phyloP scores from a whole-genome alignment of 2,888 invertebrate genomes.

The Napeogenes inachia region DNA sequence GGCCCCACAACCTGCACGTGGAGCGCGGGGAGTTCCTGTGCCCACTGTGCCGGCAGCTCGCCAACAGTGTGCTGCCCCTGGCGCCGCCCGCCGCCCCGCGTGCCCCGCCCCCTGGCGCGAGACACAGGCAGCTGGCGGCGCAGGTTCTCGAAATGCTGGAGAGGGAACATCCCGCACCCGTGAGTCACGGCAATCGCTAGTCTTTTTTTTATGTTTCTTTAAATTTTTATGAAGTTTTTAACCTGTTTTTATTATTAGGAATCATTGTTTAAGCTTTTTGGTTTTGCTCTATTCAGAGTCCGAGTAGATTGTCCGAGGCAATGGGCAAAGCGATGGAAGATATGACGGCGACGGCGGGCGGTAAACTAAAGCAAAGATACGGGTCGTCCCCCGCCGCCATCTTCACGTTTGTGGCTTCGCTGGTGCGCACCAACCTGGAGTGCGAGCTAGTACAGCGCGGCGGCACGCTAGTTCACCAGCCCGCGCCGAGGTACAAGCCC shows the following conservation, averaged over 20 bases:
- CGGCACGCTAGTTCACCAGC: constrained; percentile 79
- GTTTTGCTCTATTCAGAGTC: constrained; percentile 62
- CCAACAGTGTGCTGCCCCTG: constrained; percentile 87
- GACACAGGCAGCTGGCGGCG: constrained; percentile 31
- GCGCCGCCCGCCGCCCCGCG: constrained; percentile 82
- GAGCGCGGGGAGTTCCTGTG: constrained; percentile 92
- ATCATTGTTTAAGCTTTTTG: not conserved
- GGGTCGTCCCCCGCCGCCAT: constrained; percentile 75
- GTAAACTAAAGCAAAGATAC: constrained; percentile 85
- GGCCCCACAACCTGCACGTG: constrained; percentile 83
- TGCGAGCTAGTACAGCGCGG: constrained; percentile 93
- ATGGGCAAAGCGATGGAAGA: constrained; percentile 96
- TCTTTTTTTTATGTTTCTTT: too few relatives aligned
- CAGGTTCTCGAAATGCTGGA: constrained; percentile 79
- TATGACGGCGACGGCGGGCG: constrained; percentile 91
- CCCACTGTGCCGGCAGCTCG: constrained; percentile 92
- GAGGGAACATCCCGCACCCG: constrained; percentile 74
- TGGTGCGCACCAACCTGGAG: constrained; percentile 94
- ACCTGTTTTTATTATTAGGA: too few relatives aligned
- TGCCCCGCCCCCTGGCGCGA: constrained; percentile 78
- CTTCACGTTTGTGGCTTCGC: constrained; percentile 92
- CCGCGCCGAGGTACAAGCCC: constrained; percentile 82
- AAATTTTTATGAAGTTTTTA: too few relatives aligned
- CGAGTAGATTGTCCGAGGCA: constrained; percentile 87
- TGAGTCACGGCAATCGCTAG: constrained; percentile 3